A percentile compares a stretch with the other conserved stretches of the same genome.
phyloP scores from a whole-genome alignment of 2,797 vertebrate species.

The Channallabes apus region DNA sequence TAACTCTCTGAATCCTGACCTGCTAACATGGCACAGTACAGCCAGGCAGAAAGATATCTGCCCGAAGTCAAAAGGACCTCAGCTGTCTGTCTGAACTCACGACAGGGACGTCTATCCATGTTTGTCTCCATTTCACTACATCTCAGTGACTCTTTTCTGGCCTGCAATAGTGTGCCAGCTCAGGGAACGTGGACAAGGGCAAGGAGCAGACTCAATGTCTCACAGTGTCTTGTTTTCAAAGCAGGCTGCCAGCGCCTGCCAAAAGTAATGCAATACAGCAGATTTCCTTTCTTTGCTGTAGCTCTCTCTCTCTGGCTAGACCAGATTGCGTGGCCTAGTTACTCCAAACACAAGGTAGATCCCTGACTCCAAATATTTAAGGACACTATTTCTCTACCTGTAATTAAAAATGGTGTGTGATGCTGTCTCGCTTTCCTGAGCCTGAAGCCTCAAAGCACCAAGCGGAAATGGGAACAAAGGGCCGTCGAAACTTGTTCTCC shows the following conservation, averaged over 20 bases:
- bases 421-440: slow-evolving; percentile 40
- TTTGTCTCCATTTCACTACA: neutral
- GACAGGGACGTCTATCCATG: neutral
- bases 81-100: neutral
- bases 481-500: slow-evolving; percentile 59
- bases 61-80: slow-evolving; percentile 9
- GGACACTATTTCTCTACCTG: slow-evolving; percentile 67
- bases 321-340: slow-evolving; percentile 48
- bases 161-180: slow-evolving; percentile 27
- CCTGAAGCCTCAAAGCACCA: slow-evolving; percentile 41
- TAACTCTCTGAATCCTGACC: neutral
- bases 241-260: slow-evolving; percentile 16
- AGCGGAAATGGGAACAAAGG: slow-evolving; percentile 66
- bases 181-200: slow-evolving; percentile 29
- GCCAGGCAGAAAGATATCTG: slow-evolving; percentile 6
- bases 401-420: slow-evolving; percentile 72
- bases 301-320: slow-evolving; percentile 15
- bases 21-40: neutral
- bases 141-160: slow-evolving; percentile 26
- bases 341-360: slow-evolving; percentile 58
- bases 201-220: slow-evolving; percentile 37
- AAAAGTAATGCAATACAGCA: slow-evolving; percentile 46
- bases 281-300: slow-evolving; percentile 40
- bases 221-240: slow-evolving; percentile 42
- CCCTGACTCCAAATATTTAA: slow-evolving; percentile 76